Percentiles rank a stretch among this genome's conserved stretches.
These are phyloP conservation scores for Ernsta delagoae DNA, from an alignment of 2,888 invertebrate genomes.

Conservation along the genomic window DNA sequence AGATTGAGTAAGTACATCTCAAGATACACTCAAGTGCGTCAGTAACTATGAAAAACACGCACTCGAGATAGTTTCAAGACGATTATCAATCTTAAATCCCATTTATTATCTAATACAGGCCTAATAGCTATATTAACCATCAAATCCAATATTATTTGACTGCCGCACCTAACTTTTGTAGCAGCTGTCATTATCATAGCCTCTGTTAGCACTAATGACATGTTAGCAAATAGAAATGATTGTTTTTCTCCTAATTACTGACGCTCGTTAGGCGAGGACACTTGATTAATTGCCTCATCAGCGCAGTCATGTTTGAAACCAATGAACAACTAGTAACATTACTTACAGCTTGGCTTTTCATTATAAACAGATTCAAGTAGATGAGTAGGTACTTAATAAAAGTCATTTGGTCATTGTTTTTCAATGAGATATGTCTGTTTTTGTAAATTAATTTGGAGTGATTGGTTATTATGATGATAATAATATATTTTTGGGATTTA, in stretches of 20 bases:
- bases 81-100: too few relatives aligned
- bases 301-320: not conserved
- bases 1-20: too few relatives aligned
- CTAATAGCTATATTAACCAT: not conserved
- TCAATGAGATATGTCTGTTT: not conserved
- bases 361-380: not conserved
- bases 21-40: too few relatives aligned
- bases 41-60: too few relatives aligned
- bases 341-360: not conserved
- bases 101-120: too few relatives aligned
- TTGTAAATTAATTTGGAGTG: too few relatives aligned
- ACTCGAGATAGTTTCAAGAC: too few relatives aligned
- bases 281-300: conserved; percentile 3
- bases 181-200: not conserved
- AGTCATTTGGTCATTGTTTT: not conserved
- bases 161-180: not conserved
- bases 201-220: not conserved
- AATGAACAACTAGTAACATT: not conserved
- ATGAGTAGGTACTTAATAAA: too few relatives aligned
- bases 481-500: too few relatives aligned
- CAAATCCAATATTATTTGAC: too few relatives aligned
- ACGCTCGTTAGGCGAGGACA: conserved; percentile 2
- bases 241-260: conserved; percentile 5
- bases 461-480: too few relatives aligned
- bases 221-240: not conserved